phyloP scores from a whole-genome alignment of 1,140 invertebrate species.

The Drosophila prosaltans region DNA sequence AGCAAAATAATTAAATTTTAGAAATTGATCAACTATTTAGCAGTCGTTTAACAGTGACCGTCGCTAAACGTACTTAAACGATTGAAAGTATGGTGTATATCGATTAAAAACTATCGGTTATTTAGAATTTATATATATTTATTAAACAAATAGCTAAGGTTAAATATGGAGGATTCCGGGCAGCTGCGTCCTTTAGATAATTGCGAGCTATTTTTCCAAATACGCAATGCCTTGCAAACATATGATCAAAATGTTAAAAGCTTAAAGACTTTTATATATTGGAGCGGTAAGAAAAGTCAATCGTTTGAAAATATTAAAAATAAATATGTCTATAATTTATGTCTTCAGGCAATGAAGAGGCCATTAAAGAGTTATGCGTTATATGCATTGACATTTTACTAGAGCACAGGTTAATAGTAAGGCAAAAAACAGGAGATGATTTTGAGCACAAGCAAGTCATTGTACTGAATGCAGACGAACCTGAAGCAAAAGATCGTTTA shows the following conservation, averaged over 20 bases:
- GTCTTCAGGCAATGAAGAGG: constrained; percentile 1
- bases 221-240: neutral
- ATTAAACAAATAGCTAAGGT: neutral
- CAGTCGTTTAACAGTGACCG: no score
- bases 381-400: neutral
- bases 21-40: no score
- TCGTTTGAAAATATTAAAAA: neutral
- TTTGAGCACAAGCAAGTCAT: neutral
- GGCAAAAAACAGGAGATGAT: neutral
- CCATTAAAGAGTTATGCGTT: neutral
- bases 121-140: no score
- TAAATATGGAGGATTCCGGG: neutral
- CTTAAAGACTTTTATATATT: constrained; percentile 1
- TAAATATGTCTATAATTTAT: neutral
- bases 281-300: constrained; percentile 8
- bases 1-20: no score
- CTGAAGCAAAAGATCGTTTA: neutral
- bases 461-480: neutral
- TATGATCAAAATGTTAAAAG: neutral
- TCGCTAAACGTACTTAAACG: no score
- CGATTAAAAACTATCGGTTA: no score
- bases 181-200: constrained; percentile 7
- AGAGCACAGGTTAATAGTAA: constrained; percentile 1
- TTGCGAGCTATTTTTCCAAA: constrained; percentile 3
- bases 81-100: no score